These are phyloP conservation scores for Sarotherodon lohbergeri DNA, from an alignment of 2,113 vertebrate genomes.

Conservation along the genomic window DNA sequence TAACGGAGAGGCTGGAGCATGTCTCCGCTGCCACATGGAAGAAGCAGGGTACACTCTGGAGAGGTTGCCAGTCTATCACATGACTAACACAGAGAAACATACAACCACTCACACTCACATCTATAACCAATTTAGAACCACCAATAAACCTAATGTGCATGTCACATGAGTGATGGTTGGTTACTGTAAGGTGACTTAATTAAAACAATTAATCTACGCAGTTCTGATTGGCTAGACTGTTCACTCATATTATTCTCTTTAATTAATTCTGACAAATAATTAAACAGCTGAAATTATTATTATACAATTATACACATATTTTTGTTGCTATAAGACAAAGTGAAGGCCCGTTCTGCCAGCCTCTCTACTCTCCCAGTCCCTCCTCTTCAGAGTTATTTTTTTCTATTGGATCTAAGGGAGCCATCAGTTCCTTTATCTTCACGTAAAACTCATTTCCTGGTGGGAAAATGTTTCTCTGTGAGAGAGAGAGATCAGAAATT, in stretches of 20 bases:
- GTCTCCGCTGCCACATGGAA: neutral
- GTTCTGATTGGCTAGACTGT: neutral
- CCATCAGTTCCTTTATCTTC: conserved; percentile 59
- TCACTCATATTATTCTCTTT: neutral
- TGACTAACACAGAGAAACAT: neutral
- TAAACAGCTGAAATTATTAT: neutral
- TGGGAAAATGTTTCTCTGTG: conserved; percentile 67
- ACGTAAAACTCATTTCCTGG: conserved; percentile 38
- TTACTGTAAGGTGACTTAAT: neutral
- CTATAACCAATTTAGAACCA: neutral
- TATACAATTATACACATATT: neutral
- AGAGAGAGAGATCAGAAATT: neutral
- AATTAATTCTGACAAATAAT: neutral
- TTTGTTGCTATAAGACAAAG: neutral
- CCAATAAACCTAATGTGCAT: neutral
- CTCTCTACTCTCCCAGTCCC: neutral
- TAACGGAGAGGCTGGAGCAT: neutral
- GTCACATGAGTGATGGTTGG: neutral
- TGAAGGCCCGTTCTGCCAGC: neutral
- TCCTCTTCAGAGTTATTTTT: conserved; percentile 32
- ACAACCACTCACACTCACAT: neutral
- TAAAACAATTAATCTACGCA: neutral
- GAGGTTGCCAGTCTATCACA: neutral
- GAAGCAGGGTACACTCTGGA: neutral
- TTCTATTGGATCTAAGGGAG: conserved; percentile 30